Base-by-base conservation (phyloP, 2,888 invertebrate genomes). In the Periphyllus acericola region DNA sequence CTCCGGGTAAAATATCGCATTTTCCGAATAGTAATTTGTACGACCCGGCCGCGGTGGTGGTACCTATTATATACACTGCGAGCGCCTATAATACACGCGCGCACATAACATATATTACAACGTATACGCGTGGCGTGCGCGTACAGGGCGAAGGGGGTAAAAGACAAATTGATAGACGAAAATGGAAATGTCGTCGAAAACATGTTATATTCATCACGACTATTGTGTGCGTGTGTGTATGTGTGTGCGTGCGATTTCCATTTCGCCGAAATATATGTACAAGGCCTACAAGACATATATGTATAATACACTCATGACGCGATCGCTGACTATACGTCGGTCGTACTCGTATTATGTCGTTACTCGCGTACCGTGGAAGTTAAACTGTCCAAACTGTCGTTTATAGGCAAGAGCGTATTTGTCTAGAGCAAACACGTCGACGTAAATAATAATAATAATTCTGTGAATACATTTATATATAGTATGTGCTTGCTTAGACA, bases 11-110 rank as follows among this genome's bases (percentile, higher is more conserved):
- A 55, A 72, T 52, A 52, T 83, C 25, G 52, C 83, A 52, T 83
- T 83, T 83, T 83, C 55, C 83, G 82, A 83, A 83, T 36, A 55
- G 83, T 55, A 83, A 74, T 83, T 83, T 83, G 83, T 83, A 55
- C 36, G 52, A 52, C 14, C 29, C 40, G 40, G 25, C 21, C 14
- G 46, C 29, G 68, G 46, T 3, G 46, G 46, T 3, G 46, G 46
- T 46, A 46, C 14, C 46, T 46, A 14, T 36, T 46, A 14, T 36
- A 36, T 46, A 46, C 46, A 9, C 25, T n/a, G 32, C 4, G n/a
- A 17, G 17, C 3, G 46, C 14, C 8, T 29, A 32, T 34, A 4
- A n/a, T n/a, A n/a, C n/a, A n/a, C 4, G 29, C 5, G 5, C 9
- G 25, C 60, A 21, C 60, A 60, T 9, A 11, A 29, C 29, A 46